Evolutionary conservation across 2,113 vertebrate species (phyloP), one percentile per base, ranked within the genome.

Genomic region (Anhinga anhinga): DNA sequence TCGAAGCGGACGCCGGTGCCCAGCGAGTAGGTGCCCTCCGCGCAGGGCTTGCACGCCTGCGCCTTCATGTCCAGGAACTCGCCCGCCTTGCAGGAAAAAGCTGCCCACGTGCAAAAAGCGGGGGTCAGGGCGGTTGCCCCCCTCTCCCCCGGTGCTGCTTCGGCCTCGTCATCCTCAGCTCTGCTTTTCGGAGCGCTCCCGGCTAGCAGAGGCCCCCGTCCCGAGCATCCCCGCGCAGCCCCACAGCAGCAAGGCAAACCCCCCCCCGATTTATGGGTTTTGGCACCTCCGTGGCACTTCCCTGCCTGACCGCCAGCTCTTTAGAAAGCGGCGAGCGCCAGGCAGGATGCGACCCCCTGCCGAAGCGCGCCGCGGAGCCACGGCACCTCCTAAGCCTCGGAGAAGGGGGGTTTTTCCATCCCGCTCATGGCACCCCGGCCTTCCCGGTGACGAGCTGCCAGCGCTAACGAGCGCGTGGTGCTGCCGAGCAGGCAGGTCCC

Each of bases 31-130:
- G 98, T 99, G 65, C 99, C 99, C 7, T 98, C 98, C 0, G 98
- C 97, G 2, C 99, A 99, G 16, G 98, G 98, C 78, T 97, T 98
- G 83, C 99, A 99, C 9, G 97, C 94, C 98, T 99, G 99, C 6
- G 98, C 97, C 97, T 98, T 98, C 99, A 99, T 99, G 95, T 99
- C 98, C 69, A 99, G 98, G 97, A 98, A 99, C 98, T 99, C 99
- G 0, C 99, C 99, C 1, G 99, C 98, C 61, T 97, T 98, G 97
- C 99, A 99, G 69, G 99, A 99, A 95, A 99, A 99, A 11, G 99
- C 99, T 99, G 95, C 56, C 49, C 13, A 4, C 17, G 2, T 2
- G 30, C n/a, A 2, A 20, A 3, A 2, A 8, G 1, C 26, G 1
- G 32, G 49, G 12, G 1, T 2, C 36, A 81, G 36, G 13, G 13